Evolutionary conservation across 2,888 invertebrate genomes (phyloP).

Genomic region (Trissolcus brochymenae): DNA sequence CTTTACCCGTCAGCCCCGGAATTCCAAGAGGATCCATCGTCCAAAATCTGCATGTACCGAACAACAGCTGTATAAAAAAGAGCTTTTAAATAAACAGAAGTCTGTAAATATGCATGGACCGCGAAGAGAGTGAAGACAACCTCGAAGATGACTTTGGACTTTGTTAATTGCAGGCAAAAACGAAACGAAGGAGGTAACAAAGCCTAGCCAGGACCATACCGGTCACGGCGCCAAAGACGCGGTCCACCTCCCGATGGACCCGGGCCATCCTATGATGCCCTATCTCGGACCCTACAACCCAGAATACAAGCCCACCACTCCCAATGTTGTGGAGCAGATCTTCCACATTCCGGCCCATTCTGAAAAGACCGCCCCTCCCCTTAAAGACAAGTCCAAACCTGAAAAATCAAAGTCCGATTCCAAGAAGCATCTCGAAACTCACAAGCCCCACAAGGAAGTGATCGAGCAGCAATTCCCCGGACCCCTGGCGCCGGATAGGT

Average conservation of each 20-base stretch:
- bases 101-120: constrained; percentile 69
- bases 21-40: constrained; percentile 3
- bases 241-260: constrained; percentile 72
- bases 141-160: constrained; percentile 65
- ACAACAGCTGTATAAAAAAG: constrained; percentile 30
- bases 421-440: constrained; percentile 70
- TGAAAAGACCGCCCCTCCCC: constrained; percentile 62
- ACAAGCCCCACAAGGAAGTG: constrained; percentile 67
- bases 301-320: constrained; percentile 70
- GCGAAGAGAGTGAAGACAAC: constrained; percentile 48
- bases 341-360: constrained; percentile 65
- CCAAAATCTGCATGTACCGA: constrained; percentile 61
- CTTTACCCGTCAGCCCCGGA: constrained; percentile 8
- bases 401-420: constrained; percentile 65
- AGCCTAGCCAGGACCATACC: constrained; percentile 33
- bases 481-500: constrained; percentile 68
- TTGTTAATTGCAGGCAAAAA: constrained; percentile 74
- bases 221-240: constrained; percentile 55
- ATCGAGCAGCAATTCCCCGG: constrained; percentile 67
- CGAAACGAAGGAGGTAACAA: constrained; percentile 65
- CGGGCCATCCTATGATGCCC: constrained; percentile 70
- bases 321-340: constrained; percentile 67
- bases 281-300: constrained; percentile 77
- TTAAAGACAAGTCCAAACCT: constrained; percentile 66
- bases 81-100: constrained; percentile 60